These are phyloP conservation scores for Aphelenchoides avenae DNA, from an alignment of 1,140 invertebrate genomes.

Conservation along the genomic window DNA sequence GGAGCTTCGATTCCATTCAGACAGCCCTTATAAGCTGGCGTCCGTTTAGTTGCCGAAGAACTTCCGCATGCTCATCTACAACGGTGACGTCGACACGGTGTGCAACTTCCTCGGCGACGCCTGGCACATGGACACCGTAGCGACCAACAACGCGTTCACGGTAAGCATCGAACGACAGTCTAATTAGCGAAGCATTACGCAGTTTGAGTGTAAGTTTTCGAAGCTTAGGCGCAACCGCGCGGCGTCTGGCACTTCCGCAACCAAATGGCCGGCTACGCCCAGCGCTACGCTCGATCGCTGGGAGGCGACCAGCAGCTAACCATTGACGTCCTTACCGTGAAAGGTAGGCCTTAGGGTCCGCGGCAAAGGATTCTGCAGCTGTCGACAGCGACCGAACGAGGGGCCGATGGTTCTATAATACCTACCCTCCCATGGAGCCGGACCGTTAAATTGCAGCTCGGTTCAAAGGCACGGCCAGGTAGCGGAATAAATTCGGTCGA, in stretches of 20 bases:
- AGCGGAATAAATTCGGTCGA: too few relatives aligned
- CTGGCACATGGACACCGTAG: slow-evolving; percentile 28
- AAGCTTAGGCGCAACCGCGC: too few relatives aligned
- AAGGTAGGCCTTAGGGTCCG: too few relatives aligned
- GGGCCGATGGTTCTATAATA: too few relatives aligned
- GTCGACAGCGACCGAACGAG: too few relatives aligned
- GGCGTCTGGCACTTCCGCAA: slow-evolving; percentile 14
- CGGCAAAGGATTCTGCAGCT: too few relatives aligned
- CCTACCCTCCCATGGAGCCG: slow-evolving; percentile 1
- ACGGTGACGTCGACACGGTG: slow-evolving; percentile 24
- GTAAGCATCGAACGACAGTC: not conserved
- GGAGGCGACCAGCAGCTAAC: not conserved
- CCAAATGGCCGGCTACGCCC: slow-evolving; percentile 20
- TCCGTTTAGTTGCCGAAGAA: slow-evolving; percentile 24
- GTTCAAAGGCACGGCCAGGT: not conserved
- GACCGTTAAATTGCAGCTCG: not conserved
- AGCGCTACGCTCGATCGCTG: slow-evolving; percentile 9
- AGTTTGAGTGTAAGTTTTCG: slow-evolving; percentile 1
- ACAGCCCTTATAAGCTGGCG: too few relatives aligned
- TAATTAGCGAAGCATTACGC: not conserved
- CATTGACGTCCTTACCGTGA: slow-evolving; percentile 23
- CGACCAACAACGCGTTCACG: not conserved
- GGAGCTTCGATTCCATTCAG: too few relatives aligned
- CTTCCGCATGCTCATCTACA: slow-evolving; percentile 25
- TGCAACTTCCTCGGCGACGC: slow-evolving; percentile 24